Percentiles rank a stretch among this genome's conserved stretches.
Conservation (phyloP, 2,113 vertebrate genomes). For the Cyphomyrus discorhynchus region DNA sequence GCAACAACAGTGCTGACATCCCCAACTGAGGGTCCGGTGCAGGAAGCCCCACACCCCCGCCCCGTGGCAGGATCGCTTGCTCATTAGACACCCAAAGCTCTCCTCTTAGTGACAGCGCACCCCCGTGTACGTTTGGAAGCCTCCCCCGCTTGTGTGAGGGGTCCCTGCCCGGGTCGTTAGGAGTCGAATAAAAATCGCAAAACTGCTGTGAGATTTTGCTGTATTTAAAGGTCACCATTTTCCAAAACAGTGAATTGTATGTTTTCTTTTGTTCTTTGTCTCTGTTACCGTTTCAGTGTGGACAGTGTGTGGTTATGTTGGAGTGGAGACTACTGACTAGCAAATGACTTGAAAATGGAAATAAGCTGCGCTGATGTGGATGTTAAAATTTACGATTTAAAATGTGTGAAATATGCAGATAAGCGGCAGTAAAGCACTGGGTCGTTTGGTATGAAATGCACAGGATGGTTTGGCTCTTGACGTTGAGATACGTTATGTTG, state of each 20-base stretch:
- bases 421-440: constrained; percentile 38
- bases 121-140: not conserved
- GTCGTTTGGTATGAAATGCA: constrained; percentile 21
- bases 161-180: not conserved
- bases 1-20: constrained; percentile 86
- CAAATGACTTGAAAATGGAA: constrained; percentile 30
- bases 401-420: constrained; percentile 19
- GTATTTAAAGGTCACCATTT: not conserved
- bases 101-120: not conserved
- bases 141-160: constrained; percentile 41
- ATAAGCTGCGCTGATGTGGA: not conserved
- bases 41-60: constrained; percentile 28
- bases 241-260: not conserved
- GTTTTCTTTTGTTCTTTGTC: constrained; percentile 35
- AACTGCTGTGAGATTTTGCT: not conserved
- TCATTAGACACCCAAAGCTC: not conserved
- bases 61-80: not conserved
- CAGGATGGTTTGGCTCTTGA: not conserved
- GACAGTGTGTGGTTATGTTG: not conserved
- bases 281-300: not conserved
- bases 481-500: not conserved
- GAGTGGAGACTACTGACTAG: constrained; percentile 33
- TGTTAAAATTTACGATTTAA: constrained; percentile 15
- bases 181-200: not conserved
- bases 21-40: constrained; percentile 60